Evolutionary conservation across 35 echinoderm and acorn worm genomes (phyloP), one percentile per base, ranked within the genome.

Genomic region (Hemicentrotus pulcherrimus): DNA sequence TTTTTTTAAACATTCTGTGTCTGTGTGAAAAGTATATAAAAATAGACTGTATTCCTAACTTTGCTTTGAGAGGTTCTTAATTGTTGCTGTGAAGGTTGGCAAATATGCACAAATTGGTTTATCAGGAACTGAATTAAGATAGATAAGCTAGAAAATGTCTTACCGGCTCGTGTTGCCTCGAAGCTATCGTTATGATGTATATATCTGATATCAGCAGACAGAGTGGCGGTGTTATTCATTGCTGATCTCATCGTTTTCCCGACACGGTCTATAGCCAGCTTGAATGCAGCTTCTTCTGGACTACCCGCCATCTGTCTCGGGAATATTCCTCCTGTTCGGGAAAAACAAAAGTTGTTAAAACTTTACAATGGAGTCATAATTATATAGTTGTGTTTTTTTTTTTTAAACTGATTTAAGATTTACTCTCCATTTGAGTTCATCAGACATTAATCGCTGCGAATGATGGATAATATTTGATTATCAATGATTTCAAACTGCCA

Each of bases 291-390:
- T 55, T 96, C 96, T 30, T 94, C 96, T 48, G 94, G 86, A 47
- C 94, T 96, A 32, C 32, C 94, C 6, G 94, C 35, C 45, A 93
- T 48, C 8, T 94, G 90, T 86, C 90, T 16, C n/a, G 71, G 47
- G 86, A 96, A 96, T 94, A 96, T 96, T 94, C 96, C 96, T 70
- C 96, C 96, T 94, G 61, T 70, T 35, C 33, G 52, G 87, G 22
- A n/a, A 92, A 46, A 59, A 59, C 7, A 59, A 2, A 16, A 59
- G 16, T 59, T 59, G 5, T 59, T 2, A 16, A 59, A 11, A 59
- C 14, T 59, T 11, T 11, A 59, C 52, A 59, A 0, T 59, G 52
- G 16, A 59, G 3, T 41, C 16, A 59, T 59, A n/a, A 1, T 55
- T 55, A 55, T 55, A 0, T 55, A 55, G 8, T 55, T 55, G 9